A percentile compares a stretch with the other conserved stretches of the same genome.
phyloP scores from a whole-genome alignment of 2,888 invertebrate species.

The Nemapogon koenigi region DNA sequence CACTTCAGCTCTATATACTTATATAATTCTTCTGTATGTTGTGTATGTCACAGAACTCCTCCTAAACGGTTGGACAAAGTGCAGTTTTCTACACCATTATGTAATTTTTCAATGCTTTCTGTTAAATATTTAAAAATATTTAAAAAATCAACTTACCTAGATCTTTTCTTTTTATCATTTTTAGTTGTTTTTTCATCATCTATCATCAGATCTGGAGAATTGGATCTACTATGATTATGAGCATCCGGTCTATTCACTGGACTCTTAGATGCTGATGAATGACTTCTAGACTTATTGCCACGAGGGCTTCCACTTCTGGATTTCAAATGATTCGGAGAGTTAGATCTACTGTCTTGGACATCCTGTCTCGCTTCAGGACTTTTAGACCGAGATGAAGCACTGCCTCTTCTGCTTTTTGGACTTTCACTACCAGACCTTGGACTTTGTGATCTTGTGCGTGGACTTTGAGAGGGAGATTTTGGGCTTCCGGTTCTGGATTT shows the following conservation, averaged over 20 bases:
- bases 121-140: no score
- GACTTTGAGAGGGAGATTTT: constrained; percentile 25
- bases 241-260: constrained; percentile 34
- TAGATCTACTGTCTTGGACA: constrained; percentile 52
- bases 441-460: constrained; percentile 22
- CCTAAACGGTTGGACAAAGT: no score
- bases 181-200: constrained; percentile 38
- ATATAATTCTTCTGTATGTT: no score
- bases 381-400: constrained; percentile 38
- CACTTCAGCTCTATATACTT: no score
- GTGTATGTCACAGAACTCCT: no score
- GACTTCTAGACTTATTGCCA: constrained; percentile 26
- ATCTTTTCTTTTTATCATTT: constrained; percentile 39
- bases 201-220: constrained; percentile 60
- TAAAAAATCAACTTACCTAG: constrained; percentile 39
- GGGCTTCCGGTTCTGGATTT: constrained; percentile 23
- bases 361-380: constrained; percentile 37
- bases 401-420: constrained; percentile 27
- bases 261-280: constrained; percentile 39
- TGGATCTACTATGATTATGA: constrained; percentile 55
- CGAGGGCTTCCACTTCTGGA: constrained; percentile 38
- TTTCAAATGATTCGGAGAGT: constrained; percentile 50
- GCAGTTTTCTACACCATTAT: no score
- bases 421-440: constrained; percentile 32
- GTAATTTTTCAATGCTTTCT: no score